Evolutionary conservation across 2,113 vertebrate genomes (phyloP), one percentile per base, ranked within the genome.

Genomic region (Rissa tridactyla): DNA sequence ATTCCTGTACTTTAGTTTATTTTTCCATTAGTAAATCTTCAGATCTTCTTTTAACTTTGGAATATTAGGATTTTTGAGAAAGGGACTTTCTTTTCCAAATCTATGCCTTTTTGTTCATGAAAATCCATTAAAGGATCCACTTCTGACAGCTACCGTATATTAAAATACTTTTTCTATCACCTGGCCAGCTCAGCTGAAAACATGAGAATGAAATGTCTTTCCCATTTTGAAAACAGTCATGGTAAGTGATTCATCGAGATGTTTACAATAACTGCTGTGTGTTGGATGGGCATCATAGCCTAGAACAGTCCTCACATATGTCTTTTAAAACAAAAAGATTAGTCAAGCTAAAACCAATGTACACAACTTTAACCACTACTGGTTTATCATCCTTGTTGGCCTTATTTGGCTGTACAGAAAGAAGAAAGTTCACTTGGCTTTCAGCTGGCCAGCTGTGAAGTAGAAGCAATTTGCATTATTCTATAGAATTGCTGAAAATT

Each of bases 1-100:
- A 83, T 94, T 96, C n/a, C 40, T 93, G 57, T 71, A 27, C 77
- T 82, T 81, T 3, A 57, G 47, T 88, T 92, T 95, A 86, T 96
- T 94, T 92, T 95, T 82, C 75, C 89, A 52, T 58, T 62, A 77
- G n/a, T 83, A 82, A 82, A 71, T 65, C 46, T 49, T 86, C 85
- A 79, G 42, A 68, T 80, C 38, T n/a, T 88, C 40, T 75, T 92
- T 71, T 82, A 84, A 78, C 20, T 85, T 54, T 40, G 47, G 47
- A 91, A 68, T 69, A 77, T 55, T 57, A 26, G 3, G 11, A 38
- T 36, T 84, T 83, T 83, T 58, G 92, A 40, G 64, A 64, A 66
- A 66, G 26, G 18, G 29, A 38, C 9, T 81, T 81, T 44, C n/a
- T 83, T 77, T 70, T 66, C n/a, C 60, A 73, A 62, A 66, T 36